Conservation (phyloP, 1,140 invertebrate genomes). For the Odontomachus brunneus region DNA sequence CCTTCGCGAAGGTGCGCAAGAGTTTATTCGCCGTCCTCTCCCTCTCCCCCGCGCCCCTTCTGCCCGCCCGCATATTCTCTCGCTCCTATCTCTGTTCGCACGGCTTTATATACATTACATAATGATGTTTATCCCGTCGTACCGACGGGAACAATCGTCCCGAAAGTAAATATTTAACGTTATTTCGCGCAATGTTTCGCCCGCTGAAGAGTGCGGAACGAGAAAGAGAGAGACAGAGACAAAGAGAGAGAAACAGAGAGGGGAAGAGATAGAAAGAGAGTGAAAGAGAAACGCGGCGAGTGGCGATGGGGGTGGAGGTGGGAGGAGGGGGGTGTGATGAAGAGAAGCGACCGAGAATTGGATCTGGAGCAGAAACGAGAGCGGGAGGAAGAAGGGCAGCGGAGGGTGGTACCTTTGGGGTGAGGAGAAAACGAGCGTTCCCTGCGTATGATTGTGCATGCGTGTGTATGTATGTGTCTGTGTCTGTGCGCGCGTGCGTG, state of each 20-base stretch:
- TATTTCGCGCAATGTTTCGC: slow-evolving; percentile 85
- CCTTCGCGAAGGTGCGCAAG: slow-evolving; percentile 38
- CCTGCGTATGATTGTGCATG: slow-evolving; percentile 58
- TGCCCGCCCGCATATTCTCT: slow-evolving; percentile 51
- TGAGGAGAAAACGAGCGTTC: slow-evolving; percentile 52
- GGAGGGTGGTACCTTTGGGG: slow-evolving; percentile 33
- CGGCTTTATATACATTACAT: slow-evolving; percentile 85
- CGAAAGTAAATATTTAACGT: slow-evolving; percentile 85
- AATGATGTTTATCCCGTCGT: slow-evolving; percentile 85
- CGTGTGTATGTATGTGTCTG: slow-evolving; percentile 31
- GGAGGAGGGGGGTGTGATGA: slow-evolving; percentile 20
- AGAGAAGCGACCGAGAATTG: slow-evolving; percentile 69
- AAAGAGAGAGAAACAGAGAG: too few relatives aligned
- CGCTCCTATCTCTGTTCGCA: slow-evolving; percentile 61
- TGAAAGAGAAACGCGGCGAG: background rate
- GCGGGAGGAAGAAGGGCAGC: slow-evolving; percentile 44
- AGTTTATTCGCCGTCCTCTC: slow-evolving; percentile 49
- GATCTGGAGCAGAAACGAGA: slow-evolving; percentile 67
- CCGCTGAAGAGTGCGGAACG: slow-evolving; percentile 68
- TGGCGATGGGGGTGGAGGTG: background rate
- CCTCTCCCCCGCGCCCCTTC: background rate
- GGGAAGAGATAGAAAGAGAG: background rate
- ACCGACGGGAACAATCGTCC: slow-evolving; percentile 83
- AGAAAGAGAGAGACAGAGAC: background rate
- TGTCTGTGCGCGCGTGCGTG: slow-evolving; percentile 56